Evolutionary conservation across 1,140 invertebrate species (phyloP).

Genomic region (Lethocerus indicus): DNA sequence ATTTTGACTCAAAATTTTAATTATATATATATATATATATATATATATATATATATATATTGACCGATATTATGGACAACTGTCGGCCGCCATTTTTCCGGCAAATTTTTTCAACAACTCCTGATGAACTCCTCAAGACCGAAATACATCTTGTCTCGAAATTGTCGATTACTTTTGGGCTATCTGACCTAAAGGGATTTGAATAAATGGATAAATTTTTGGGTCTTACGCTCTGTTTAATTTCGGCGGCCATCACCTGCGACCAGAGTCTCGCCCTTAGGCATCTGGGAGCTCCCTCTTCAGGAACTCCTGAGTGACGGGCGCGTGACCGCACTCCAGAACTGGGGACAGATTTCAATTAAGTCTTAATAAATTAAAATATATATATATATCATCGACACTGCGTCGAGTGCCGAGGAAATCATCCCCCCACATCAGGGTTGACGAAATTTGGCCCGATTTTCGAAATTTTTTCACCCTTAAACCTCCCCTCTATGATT

Average conservation of each 20-base stretch:
- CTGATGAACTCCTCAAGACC: no score
- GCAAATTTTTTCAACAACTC: no score
- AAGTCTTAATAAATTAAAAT: neutral
- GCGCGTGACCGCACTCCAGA: constrained; percentile 45
- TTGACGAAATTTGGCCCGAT: neutral
- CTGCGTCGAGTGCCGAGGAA: constrained; percentile 1
- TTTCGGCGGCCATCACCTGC: constrained; percentile 57
- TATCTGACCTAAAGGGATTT: no score
- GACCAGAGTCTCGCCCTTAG: constrained; percentile 63
- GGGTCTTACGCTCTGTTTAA: constrained; percentile 39
- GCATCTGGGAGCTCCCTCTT: constrained; percentile 67
- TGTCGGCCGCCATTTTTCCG: no score
- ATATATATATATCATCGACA: neutral
- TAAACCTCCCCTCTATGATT: neutral
- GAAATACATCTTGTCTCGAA: no score
- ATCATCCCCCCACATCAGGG: no score
- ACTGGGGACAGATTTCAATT: constrained; percentile 23
- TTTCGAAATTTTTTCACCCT: neutral
- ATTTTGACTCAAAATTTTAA: no score
- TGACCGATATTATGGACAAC: no score
- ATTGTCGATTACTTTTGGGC: no score
- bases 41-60: no score
- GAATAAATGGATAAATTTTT: constrained; percentile 16
- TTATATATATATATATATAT: no score
- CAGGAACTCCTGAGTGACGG: constrained; percentile 63